Base-by-base conservation (phyloP, 2,797 vertebrate genomes). In the Eidolon dupreanum region DNA sequence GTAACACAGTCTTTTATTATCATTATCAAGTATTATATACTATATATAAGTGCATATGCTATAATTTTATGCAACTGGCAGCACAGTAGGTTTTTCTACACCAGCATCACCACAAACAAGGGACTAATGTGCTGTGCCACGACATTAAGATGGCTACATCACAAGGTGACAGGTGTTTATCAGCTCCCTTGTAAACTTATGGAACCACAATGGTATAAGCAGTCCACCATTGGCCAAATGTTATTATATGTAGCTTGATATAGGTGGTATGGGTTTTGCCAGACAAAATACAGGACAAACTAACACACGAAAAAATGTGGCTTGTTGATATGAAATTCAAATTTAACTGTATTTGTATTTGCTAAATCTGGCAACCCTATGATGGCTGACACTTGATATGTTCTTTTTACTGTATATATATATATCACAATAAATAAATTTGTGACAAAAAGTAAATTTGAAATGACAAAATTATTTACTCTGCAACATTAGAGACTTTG, bases 321-420 rank as follows among this genome's bases (percentile, higher is more conserved):
- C 49, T 19, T 71, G 19, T 85, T 93, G 65, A 85, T 61, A 61
- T 70, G 59, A 94, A 75, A 90, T 79, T 53, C 61, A 91, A 46
- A 71, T 59, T 41, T 46, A 71, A 53, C 13, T 20, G 49, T 49
- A 16, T 49, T 49, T 49, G 49, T 49, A 49, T 49, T 49, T 49
- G 49, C 15, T 49, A 71, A 81, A 65, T 71, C 59, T 71, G 65
- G 46, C 43, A 24, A 33, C 1, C 11, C 2, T 13, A 51, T 6
- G 8, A 6, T 38, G 5, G 49, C 49, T 16, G 49, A 49, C 15
- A 49, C 8, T 46, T 33, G 2, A 28, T 46, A 77, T 51, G 10
- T 61, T 71, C 22, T 75, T 70, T 82, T 70, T 65, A 79, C 16
- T 59, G 3, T 33, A 26, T 6, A 3, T 33, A 26, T 6, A 3